A percentile compares a stretch with the other conserved stretches of the same genome.
phyloP scores from a whole-genome alignment of 92 coral and sea anemone genomes.

The Porites divaricata region DNA sequence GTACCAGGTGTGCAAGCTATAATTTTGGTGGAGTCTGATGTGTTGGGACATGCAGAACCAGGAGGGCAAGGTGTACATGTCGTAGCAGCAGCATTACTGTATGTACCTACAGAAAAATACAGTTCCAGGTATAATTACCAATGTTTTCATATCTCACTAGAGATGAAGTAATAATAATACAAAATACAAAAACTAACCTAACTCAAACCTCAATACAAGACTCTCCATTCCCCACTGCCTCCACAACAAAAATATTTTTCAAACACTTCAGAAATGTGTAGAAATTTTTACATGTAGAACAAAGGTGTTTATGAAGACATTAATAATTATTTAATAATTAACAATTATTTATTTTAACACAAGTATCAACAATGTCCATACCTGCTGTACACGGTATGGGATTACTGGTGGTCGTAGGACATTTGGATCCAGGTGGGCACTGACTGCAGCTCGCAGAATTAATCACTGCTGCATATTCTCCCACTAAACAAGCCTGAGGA shows the following conservation, averaged over 20 bases:
- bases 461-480: conserved; percentile 66
- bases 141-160: background rate
- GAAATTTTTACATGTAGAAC: too few species aligned
- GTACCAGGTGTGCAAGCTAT: conserved; percentile 63
- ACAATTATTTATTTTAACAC: too few species aligned
- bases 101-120: conserved; percentile 64
- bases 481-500: conserved; percentile 81
- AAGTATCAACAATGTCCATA: conserved; percentile 21
- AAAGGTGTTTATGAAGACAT: too few species aligned
- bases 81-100: conserved; percentile 68
- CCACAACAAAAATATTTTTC: too few species aligned
- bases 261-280: too few species aligned
- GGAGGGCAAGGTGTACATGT: conserved; percentile 81
- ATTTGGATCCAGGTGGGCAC: conserved; percentile 81
- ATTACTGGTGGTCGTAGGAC: conserved; percentile 68
- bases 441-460: conserved; percentile 66
- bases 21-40: conserved; percentile 54
- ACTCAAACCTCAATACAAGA: too few species aligned
- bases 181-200: too few species aligned
- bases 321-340: too few species aligned
- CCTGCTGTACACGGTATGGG: conserved; percentile 76
- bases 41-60: conserved; percentile 86
- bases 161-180: too few species aligned
- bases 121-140: too few species aligned
- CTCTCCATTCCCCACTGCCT: too few species aligned